These are phyloP conservation scores for Tenthredo scrophulariae DNA, from an alignment of 2,888 invertebrate species.

Conservation along the genomic window DNA sequence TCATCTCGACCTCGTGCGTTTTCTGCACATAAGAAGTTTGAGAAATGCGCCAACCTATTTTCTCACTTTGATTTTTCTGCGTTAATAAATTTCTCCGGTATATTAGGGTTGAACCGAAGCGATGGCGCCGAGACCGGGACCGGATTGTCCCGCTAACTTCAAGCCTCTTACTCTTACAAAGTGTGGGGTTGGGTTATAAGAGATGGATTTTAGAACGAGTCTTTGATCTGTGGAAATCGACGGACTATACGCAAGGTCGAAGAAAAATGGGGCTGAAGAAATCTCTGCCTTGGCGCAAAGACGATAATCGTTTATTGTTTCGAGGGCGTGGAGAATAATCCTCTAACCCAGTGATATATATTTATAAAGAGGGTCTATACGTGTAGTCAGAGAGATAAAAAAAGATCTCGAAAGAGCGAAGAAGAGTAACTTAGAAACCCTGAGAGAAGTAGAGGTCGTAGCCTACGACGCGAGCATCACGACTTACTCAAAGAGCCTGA, in stretches of 20 bases:
- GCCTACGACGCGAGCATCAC: constrained; percentile 1
- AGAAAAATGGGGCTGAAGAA: not conserved
- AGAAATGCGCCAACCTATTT: not conserved
- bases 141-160: constrained; percentile 35
- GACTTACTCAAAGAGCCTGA: constrained; percentile 7
- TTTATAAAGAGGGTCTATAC: not conserved
- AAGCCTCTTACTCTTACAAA: constrained; percentile 1
- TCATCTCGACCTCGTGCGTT: constrained; percentile 22
- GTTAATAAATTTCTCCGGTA: constrained; percentile 33
- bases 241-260: constrained; percentile 12
- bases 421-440: not conserved
- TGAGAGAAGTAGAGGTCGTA: not conserved
- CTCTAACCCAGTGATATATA: constrained; percentile 13
- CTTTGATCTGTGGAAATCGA: constrained; percentile 45
- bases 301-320: constrained; percentile 43
- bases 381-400: not conserved
- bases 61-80: not conserved
- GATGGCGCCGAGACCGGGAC: not conserved
- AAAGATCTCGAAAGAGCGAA: not conserved
- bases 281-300: constrained; percentile 15
- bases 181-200: not conserved
- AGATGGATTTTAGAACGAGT: constrained; percentile 47
- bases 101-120: constrained; percentile 21
- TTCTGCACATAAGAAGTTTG: not conserved
- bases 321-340: constrained; percentile 22